Percentiles rank a stretch among this genome's conserved stretches.
These are phyloP conservation scores for Pinna nobilis DNA, from an alignment of 1,140 invertebrate genomes.

Conservation along the genomic window DNA sequence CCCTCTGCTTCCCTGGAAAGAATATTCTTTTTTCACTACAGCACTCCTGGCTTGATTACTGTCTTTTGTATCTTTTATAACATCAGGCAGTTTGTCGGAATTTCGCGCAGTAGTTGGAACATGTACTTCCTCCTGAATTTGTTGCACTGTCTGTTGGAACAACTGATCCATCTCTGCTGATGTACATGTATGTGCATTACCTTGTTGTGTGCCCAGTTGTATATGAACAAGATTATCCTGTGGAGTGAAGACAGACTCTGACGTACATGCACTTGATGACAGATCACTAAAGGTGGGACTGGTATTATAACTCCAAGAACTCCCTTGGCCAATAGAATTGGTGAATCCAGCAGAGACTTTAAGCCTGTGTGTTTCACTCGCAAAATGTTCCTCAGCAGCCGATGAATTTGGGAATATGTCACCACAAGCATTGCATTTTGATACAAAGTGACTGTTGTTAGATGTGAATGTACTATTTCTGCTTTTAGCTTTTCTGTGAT, in stretches of 20 bases:
- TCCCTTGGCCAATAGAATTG: not conserved
- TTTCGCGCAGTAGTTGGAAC: too few species aligned
- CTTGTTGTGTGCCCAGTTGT: not conserved
- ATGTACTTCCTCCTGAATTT: not conserved
- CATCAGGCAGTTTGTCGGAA: not conserved
- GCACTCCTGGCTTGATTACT: not conserved
- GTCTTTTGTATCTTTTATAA: not conserved
- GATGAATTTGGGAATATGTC: conserved; percentile 4
- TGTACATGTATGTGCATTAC: not conserved
- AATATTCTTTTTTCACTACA: too few species aligned
- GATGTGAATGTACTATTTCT: too few species aligned
- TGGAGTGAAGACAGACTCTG: not conserved
- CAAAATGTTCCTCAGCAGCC: conserved; percentile 30
- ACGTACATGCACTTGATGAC: not conserved
- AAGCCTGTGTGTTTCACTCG: conserved; percentile 34
- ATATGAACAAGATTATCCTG: not conserved
- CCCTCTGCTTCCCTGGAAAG: conserved; percentile 48
- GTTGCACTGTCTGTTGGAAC: not conserved
- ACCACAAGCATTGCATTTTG: conserved; percentile 2
- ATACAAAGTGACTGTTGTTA: too few species aligned
- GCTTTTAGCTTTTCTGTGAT: too few species aligned
- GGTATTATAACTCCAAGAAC: not conserved
- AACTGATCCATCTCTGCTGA: not conserved
- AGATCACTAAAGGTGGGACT: not conserved
- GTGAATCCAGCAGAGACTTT: not conserved